These are phyloP conservation scores for Drosophila neotestacea DNA, from an alignment of 2,888 invertebrate species.

Conservation along the genomic window DNA sequence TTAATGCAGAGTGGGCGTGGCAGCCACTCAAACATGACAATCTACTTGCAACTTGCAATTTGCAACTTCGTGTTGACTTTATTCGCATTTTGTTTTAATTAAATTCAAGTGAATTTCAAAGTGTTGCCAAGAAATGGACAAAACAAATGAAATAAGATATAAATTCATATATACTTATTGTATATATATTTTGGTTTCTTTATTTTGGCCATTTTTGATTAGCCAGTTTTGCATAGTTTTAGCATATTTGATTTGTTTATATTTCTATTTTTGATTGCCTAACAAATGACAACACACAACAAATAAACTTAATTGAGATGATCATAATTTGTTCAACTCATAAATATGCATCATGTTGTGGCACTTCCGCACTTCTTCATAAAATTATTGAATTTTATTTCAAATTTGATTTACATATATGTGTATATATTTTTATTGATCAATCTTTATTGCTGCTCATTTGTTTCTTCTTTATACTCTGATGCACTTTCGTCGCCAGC, in stretches of 20 bases:
- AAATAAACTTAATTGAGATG: constrained; percentile 51
- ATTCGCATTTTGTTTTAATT: constrained; percentile 58
- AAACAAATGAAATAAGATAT: constrained; percentile 3
- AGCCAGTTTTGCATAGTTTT: constrained; percentile 42
- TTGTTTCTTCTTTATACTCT: constrained; percentile 1
- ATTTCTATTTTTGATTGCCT: constrained; percentile 32
- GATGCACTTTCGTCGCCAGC: constrained; percentile 50
- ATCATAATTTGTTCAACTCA: constrained; percentile 37
- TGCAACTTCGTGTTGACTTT: constrained; percentile 59
- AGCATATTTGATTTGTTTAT: constrained; percentile 50
- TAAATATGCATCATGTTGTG: constrained; percentile 47
- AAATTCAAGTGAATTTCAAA: constrained; percentile 42
- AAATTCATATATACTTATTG: neutral
- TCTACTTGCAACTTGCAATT: constrained; percentile 32
- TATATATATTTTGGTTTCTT: neutral
- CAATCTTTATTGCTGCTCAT: constrained; percentile 15
- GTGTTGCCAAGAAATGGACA: constrained; percentile 36
- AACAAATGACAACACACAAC: constrained; percentile 32
- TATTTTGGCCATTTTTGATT: constrained; percentile 32
- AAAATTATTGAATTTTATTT: constrained; percentile 37
- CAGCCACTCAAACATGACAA: constrained; percentile 32
- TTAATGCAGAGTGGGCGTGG: constrained; percentile 16
- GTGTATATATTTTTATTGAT: constrained; percentile 32
- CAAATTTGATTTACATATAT: constrained; percentile 38
- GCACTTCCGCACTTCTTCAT: constrained; percentile 25